Conservation (phyloP, 2,797 vertebrate genomes). For the Muraenolepis orangiensis region DNA sequence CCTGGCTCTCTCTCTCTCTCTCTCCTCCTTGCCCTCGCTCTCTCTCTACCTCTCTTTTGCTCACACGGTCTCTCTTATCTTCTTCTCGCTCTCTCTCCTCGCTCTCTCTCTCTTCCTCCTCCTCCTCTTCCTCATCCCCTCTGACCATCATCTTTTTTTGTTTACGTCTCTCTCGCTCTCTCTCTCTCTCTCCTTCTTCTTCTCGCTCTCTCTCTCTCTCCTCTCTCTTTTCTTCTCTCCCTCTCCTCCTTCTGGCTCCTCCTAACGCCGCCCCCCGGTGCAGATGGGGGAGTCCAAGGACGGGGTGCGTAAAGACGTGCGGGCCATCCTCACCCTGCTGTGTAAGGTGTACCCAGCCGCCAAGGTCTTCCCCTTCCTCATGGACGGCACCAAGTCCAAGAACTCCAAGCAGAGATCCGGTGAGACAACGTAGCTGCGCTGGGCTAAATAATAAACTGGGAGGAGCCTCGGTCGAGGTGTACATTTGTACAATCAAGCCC, state of each 20-base stretch:
- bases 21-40: too few species aligned
- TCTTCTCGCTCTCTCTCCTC: background rate
- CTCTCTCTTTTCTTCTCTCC: background rate
- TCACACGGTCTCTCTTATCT: too few species aligned
- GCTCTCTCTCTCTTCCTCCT: background rate
- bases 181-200: too few species aligned
- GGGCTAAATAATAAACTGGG: too few species aligned
- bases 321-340: constrained; percentile 88
- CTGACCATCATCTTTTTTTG: background rate
- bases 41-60: background rate
- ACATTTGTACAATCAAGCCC: background rate
- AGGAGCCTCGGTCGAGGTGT: too few species aligned
- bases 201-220: background rate
- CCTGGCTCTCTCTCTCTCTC: background rate
- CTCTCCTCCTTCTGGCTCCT: too few species aligned
- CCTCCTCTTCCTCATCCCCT: background rate
- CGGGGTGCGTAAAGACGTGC: constrained; percentile 92
- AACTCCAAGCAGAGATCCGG: constrained; percentile 97
- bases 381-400: constrained; percentile 98
- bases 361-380: constrained; percentile 94
- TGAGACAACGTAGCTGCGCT: constrained; percentile 36
- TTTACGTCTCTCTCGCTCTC: background rate
- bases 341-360: constrained; percentile 95
- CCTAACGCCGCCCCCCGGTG: background rate
- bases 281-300: constrained; percentile 98